Conservation (phyloP, 1,140 invertebrate genomes). For the Cydia splendana region DNA sequence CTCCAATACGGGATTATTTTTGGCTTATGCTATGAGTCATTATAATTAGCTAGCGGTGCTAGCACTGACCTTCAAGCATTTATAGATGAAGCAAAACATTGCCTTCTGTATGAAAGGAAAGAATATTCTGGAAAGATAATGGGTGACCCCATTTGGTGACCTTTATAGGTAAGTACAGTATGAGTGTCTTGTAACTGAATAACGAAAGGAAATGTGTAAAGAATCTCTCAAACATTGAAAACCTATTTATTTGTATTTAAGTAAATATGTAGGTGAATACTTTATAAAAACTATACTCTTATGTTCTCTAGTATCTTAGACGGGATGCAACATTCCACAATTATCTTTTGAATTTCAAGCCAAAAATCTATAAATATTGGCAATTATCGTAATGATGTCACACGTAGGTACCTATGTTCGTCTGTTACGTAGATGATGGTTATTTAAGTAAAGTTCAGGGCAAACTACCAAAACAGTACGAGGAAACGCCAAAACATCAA, state of each 20-base stretch:
- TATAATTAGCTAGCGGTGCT: not conserved
- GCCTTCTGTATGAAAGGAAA: not conserved
- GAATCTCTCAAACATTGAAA: no score
- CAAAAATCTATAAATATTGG: not conserved
- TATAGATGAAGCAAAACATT: not conserved
- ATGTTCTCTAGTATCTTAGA: no score
- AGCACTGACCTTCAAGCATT: not conserved
- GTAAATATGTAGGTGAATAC: no score
- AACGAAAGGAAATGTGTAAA: no score
- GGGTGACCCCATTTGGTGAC: not conserved
- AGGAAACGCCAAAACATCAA: conserved; percentile 56
- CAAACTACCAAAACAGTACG: conserved; percentile 55
- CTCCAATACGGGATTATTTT: conserved; percentile 14
- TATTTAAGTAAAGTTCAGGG: conserved; percentile 48
- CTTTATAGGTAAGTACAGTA: no score
- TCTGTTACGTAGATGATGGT: not conserved
- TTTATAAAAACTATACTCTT: no score
- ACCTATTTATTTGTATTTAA: no score
- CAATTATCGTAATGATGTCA: not conserved
- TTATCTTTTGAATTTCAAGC: not conserved
- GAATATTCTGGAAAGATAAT: not conserved
- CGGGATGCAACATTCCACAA: not conserved
- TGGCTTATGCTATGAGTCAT: conserved; percentile 13
- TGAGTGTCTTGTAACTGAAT: no score
- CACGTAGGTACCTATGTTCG: not conserved